Evolutionary conservation across 2,113 vertebrate genomes (phyloP).

Genomic region (Peucedramus taeniatus): DNA sequence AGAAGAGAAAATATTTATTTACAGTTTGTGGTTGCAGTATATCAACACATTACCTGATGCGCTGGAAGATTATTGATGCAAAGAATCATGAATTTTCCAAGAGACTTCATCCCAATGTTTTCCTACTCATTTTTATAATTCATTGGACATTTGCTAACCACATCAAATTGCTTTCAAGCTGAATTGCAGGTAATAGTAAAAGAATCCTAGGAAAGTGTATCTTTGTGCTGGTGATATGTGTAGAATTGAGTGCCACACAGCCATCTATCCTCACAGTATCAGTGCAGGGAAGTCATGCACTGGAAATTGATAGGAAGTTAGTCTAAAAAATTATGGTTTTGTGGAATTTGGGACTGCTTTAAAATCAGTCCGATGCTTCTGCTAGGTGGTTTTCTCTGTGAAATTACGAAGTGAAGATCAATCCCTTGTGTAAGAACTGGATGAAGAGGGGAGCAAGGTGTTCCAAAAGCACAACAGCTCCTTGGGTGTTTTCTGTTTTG

Average conservation of each 20-base stretch:
- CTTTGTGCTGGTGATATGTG: neutral
- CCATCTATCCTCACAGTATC: neutral
- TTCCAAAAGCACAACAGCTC: neutral
- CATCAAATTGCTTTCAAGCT: slow-evolving; percentile 29
- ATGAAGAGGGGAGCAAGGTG: neutral
- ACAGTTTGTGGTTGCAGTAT: slow-evolving; percentile 78
- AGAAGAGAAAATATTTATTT: slow-evolving; percentile 85
- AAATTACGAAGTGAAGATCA: neutral
- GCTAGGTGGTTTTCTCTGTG: neutral
- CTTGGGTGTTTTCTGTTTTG: neutral
- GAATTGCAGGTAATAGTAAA: slow-evolving; percentile 1
- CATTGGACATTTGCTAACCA: slow-evolving; percentile 67
- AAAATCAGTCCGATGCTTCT: neutral
- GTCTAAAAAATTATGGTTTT: neutral
- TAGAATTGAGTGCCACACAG: neutral
- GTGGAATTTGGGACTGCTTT: neutral
- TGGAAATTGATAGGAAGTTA: neutral
- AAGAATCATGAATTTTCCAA: slow-evolving; percentile 71
- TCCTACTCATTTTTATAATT: slow-evolving; percentile 64
- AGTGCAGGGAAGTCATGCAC: neutral
- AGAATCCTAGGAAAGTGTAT: neutral
- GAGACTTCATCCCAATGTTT: slow-evolving; percentile 56
- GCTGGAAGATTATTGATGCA: slow-evolving; percentile 70
- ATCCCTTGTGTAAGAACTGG: neutral
- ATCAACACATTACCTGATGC: slow-evolving; percentile 77